These are phyloP conservation scores for Polymixis lichenea DNA, from an alignment of 2,888 invertebrate genomes.

Conservation along the genomic window DNA sequence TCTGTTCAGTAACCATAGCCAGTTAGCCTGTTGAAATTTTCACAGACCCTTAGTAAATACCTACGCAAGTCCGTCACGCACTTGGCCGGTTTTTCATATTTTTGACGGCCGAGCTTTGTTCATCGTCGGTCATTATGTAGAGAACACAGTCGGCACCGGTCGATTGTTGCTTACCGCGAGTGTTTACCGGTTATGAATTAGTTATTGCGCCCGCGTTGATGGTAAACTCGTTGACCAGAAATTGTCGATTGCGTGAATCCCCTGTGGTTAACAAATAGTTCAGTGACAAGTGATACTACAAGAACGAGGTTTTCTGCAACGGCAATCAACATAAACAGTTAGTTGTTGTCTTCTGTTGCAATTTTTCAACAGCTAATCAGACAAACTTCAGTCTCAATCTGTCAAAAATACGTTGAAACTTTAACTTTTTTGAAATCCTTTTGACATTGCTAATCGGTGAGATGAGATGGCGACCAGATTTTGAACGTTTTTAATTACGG, in stretches of 20 bases:
- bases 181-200: background rate
- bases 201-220: constrained; percentile 23
- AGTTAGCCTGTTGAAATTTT: background rate
- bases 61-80: constrained; percentile 22
- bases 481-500: background rate
- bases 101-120: constrained; percentile 14
- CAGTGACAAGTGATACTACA: background rate
- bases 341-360: background rate
- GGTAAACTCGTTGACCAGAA: too few relatives aligned
- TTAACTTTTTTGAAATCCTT: background rate
- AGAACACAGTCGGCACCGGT: constrained; percentile 29
- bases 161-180: constrained; percentile 6
- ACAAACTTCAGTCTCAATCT: background rate
- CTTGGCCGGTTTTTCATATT: constrained; percentile 10
- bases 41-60: constrained; percentile 14
- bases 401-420: background rate
- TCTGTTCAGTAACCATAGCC: background rate
- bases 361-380: background rate
- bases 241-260: background rate
- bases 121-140: constrained; percentile 31
- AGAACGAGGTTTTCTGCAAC: background rate
- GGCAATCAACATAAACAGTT: background rate
- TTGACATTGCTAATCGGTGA: background rate
- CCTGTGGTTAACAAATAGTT: background rate
- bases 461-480: background rate